phyloP scores from a whole-genome alignment of 2,113 vertebrate species.

The Equus przewalskii region DNA sequence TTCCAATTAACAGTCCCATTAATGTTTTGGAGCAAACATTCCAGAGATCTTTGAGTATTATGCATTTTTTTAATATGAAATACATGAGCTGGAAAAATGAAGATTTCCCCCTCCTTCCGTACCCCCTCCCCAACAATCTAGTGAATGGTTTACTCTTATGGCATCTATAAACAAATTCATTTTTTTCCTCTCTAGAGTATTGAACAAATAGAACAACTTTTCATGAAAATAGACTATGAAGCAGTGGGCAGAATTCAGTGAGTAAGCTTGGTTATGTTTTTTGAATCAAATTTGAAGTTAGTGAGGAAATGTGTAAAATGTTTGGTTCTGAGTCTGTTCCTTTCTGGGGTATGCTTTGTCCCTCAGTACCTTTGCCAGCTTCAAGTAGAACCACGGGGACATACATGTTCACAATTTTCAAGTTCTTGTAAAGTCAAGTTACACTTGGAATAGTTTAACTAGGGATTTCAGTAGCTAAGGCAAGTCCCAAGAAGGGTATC shows the following conservation, averaged over 20 bases:
- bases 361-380: not conserved
- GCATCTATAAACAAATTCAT: not conserved
- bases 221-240: conserved; percentile 90
- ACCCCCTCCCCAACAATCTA: not conserved
- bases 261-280: conserved; percentile 77
- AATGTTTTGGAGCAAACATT: not conserved
- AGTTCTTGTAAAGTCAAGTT: not conserved
- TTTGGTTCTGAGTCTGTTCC: not conserved
- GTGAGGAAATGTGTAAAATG: not conserved
- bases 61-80: conserved; percentile 34
- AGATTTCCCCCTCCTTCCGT: not conserved
- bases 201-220: conserved; percentile 88
- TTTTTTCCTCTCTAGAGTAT: conserved; percentile 81
- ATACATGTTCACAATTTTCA: not conserved
- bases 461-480: not conserved
- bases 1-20: not conserved
- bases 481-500: not conserved
- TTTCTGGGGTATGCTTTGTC: not conserved
- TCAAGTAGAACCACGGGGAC: not conserved
- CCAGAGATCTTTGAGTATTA: not conserved
- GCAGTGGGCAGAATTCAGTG: conserved; percentile 88
- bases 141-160: not conserved
- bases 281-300: not conserved
- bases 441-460: not conserved
- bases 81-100: conserved; percentile 23